Conservation (phyloP, 1,140 invertebrate genomes). For the Notospermus geniculatus region DNA sequence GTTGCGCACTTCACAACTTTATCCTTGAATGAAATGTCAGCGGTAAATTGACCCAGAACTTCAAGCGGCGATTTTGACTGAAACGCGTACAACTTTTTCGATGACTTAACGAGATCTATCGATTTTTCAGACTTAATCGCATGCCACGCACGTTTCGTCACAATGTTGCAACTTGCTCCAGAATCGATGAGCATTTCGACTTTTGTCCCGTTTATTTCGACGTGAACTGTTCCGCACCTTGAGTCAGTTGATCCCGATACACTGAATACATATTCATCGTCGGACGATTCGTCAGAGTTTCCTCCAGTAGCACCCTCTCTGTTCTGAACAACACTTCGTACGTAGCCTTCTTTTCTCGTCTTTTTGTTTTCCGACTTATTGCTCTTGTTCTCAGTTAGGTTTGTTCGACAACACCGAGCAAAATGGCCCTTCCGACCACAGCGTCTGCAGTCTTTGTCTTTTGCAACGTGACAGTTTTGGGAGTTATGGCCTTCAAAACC, state of each 20-base stretch:
- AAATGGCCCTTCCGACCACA: no score
- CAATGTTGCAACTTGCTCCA: slow-evolving; percentile 19
- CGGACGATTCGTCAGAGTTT: no score
- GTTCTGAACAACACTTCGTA: no score
- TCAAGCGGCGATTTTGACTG: slow-evolving; percentile 14
- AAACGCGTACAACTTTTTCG: slow-evolving; percentile 18
- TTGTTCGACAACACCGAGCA: no score
- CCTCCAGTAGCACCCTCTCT: no score
- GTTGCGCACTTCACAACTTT: not conserved
- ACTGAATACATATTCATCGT: not conserved
- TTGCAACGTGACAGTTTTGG: no score
- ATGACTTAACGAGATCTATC: slow-evolving; percentile 1
- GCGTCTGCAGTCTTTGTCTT: no score
- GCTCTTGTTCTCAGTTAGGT: no score
- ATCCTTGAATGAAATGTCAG: slow-evolving; percentile 8
- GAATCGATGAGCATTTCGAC: slow-evolving; percentile 18
- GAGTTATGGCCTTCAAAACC: no score
- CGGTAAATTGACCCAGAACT: slow-evolving; percentile 15
- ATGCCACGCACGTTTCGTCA: slow-evolving; percentile 16
- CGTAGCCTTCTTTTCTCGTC: no score
- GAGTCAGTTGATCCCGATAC: no score
- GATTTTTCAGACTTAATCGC: slow-evolving; percentile 10
- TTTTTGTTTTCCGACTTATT: no score
- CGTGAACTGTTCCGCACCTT: not conserved
- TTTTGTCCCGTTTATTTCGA: slow-evolving; percentile 15